phyloP scores from a whole-genome alignment of 1,140 invertebrate genomes.

The Psix sp. region DNA sequence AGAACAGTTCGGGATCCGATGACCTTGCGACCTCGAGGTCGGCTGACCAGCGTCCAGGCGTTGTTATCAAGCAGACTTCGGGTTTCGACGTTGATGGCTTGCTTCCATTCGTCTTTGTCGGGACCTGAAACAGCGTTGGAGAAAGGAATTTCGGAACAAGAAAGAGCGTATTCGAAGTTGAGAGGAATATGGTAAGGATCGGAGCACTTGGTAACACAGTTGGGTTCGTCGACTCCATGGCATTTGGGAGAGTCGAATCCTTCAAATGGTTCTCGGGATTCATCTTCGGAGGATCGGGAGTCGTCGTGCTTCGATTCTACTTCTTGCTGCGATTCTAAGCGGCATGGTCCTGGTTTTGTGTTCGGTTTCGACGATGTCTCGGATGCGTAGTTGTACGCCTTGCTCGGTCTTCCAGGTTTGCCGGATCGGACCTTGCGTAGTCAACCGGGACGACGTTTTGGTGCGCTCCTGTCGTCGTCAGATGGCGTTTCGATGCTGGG shows the following conservation, averaged over 20 bases:
- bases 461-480: not conserved
- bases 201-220: too few relatives aligned
- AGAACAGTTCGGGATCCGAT: slow-evolving; percentile 6
- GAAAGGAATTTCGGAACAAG: not conserved
- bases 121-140: not conserved
- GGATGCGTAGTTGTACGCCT: slow-evolving; percentile 2
- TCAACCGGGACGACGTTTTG: not conserved
- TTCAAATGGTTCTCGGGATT: not conserved
- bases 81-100: slow-evolving; percentile 4
- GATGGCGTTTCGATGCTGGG: too few relatives aligned
- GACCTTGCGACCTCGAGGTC: slow-evolving; percentile 1
- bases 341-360: too few relatives aligned
- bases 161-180: not conserved
- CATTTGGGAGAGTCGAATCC: too few relatives aligned
- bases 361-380: too few relatives aligned
- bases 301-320: too few relatives aligned
- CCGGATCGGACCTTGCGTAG: not conserved
- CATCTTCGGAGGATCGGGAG: not conserved
- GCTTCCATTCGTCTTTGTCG: not conserved
- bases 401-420: slow-evolving; percentile 11
- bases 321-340: too few relatives aligned
- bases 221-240: too few relatives aligned
- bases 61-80: slow-evolving; percentile 1
- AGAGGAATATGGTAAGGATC: too few relatives aligned
- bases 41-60: slow-evolving; percentile 4